These are phyloP conservation scores for Megaceryle maxima DNA, from an alignment of 2,113 vertebrate species.

Conservation along the genomic window DNA sequence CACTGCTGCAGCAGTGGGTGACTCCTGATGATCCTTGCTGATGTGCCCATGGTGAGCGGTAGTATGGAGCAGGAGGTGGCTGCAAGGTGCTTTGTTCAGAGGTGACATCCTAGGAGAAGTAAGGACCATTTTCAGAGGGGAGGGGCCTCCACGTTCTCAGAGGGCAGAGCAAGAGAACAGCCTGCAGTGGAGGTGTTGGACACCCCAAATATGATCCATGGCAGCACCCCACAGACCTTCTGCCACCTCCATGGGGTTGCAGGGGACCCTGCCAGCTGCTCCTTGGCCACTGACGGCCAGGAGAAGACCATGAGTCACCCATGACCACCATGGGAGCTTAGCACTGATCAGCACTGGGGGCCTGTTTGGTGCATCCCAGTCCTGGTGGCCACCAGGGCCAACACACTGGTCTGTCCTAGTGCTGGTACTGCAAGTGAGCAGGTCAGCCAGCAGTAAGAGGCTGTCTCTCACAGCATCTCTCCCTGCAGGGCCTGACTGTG, in stretches of 20 bases:
- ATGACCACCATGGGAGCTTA: neutral
- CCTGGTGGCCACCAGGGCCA: neutral
- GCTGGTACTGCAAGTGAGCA: neutral
- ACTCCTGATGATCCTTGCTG: neutral
- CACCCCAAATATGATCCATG: neutral
- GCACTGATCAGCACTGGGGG: no score
- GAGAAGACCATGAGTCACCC: neutral
- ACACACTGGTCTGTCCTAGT: accelerated
- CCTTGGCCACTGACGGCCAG: neutral
- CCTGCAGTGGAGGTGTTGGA: neutral
- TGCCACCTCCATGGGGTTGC: neutral
- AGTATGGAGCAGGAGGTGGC: neutral
- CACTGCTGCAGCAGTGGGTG: neutral
- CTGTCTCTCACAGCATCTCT: neutral
- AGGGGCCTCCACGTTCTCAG: neutral
- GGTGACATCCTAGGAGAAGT: neutral
- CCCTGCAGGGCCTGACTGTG: slow-evolving; percentile 84
- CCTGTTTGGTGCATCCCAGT: neutral
- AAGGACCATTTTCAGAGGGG: neutral
- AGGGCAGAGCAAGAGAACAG: neutral
- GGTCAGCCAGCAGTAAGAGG: neutral
- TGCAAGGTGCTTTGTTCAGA: neutral
- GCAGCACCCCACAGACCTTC: neutral
- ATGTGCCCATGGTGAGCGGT: neutral
- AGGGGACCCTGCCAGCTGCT: neutral